Base-by-base conservation (phyloP, 2,888 invertebrate genomes). In the Amphipyra tragopoginis region DNA sequence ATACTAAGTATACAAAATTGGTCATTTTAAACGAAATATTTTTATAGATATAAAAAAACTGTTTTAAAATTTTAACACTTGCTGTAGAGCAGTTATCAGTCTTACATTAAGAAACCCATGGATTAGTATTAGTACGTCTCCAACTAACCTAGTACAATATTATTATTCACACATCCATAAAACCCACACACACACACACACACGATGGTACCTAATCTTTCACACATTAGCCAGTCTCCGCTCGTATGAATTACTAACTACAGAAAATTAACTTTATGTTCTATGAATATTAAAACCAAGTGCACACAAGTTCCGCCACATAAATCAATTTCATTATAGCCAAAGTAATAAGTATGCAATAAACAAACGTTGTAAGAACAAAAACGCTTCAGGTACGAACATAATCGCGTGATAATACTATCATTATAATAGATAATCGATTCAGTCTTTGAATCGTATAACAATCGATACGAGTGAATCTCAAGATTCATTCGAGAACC, bases 331-430 rank as follows among this genome's bases (percentile, higher is more conserved):
- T 50, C 71, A 71, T 75, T 59, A 66, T 50, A 47, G 7, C 21
- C 29, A 40, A 48, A 42, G 51, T 65, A 55, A 72, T 60, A 55
- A 50, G 26, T 33, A 9, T 9, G 34, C 60, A 51, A 58, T 53
- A 68, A 58, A 67, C 62, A 73, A 66, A 56, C 38, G 56, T 52
- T 43, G 15, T 44, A 42, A 45, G 33, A 43, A 52, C 50, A 65
- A 60, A 57, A 56, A 53, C 50, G n/a, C 54, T 60, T 65, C 11
- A 55, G 7, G 40, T 44, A 69, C 49, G 48, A 60, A 65, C 63
- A 62, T 65, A 60, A 77, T 81, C 57, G 77, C 78, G 72, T 81
- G 80, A 74, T 72, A 58, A 71, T 63, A 74, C 47, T 55, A 63
- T 63, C 55, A 55, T 60, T 71, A 53, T 54, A 54, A 62, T 49